phyloP scores from a whole-genome alignment of 2,797 vertebrate species.

The Alcedo quadribrachys region DNA sequence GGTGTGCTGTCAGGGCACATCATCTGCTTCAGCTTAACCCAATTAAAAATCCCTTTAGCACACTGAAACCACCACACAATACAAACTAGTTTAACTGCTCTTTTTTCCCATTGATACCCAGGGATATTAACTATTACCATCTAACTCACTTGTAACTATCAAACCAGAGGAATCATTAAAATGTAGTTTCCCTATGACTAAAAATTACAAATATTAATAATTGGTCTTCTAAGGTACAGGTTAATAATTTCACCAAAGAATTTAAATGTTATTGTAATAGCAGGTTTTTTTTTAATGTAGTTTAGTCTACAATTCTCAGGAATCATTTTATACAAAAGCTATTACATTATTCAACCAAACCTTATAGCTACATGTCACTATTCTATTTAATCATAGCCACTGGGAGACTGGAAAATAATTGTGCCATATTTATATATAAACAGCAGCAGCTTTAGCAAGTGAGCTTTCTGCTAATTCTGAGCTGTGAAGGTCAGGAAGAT shows the following conservation, averaged over 20 bases:
- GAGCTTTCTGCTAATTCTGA: background rate
- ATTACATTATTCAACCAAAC: background rate
- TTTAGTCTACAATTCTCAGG: background rate
- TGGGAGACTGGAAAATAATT: conserved; percentile 19
- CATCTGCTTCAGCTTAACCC: background rate
- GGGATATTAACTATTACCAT: background rate
- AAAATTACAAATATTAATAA: background rate
- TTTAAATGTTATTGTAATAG: background rate
- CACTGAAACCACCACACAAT: background rate
- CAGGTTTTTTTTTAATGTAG: background rate
- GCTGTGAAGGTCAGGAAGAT: background rate
- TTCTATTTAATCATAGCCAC: conserved; percentile 2
- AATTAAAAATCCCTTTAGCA: background rate
- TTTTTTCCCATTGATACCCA: background rate
- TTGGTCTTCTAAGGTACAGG: background rate
- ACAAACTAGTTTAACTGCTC: background rate
- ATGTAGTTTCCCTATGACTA: background rate
- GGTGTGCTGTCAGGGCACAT: background rate
- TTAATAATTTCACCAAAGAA: background rate
- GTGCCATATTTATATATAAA: conserved; percentile 38
- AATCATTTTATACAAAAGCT: background rate
- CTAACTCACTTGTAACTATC: background rate
- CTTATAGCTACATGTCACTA: background rate
- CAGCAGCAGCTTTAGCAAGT: conserved; percentile 3
- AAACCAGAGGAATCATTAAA: background rate